Percentiles rank a stretch among this genome's conserved stretches.
phyloP scores from a whole-genome alignment of 1,140 invertebrate species.

The Prorops nasuta region DNA sequence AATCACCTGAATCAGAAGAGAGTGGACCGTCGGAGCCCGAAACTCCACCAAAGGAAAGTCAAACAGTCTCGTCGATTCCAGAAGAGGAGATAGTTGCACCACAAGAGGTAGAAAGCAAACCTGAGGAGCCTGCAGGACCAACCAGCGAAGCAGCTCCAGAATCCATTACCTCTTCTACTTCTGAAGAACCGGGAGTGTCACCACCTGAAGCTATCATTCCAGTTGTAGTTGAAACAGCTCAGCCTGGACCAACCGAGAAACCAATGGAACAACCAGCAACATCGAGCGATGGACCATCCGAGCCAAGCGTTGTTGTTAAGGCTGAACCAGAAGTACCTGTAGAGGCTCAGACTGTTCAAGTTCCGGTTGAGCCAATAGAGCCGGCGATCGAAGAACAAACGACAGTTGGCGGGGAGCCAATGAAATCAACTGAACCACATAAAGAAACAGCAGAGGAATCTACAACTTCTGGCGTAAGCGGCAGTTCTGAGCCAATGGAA shows the following conservation, averaged over 20 bases:
- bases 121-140: too few species aligned
- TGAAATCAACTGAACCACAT: neutral
- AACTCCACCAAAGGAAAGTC: too few species aligned
- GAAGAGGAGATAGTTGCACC: slow-evolving; percentile 13
- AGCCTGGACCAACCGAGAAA: slow-evolving; percentile 3
- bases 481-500: slow-evolving; percentile 11
- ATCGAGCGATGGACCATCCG: neutral
- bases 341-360: slow-evolving; percentile 1
- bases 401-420: too few species aligned
- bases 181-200: too few species aligned
- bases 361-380: neutral
- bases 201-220: neutral
- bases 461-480: neutral
- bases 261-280: slow-evolving; percentile 1
- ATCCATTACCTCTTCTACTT: too few species aligned
- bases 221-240: slow-evolving; percentile 4
- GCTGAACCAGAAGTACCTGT: slow-evolving; percentile 1
- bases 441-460: slow-evolving; percentile 7
- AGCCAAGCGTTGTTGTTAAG: neutral
- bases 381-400: slow-evolving; percentile 9
- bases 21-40: too few species aligned
- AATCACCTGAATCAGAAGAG: too few species aligned
- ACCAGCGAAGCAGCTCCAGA: too few species aligned
- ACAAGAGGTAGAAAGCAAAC: too few species aligned
- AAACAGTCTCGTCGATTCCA: slow-evolving; percentile 4